Base-by-base conservation (phyloP, 2,113 vertebrate genomes). In the Micronisus gabar region DNA sequence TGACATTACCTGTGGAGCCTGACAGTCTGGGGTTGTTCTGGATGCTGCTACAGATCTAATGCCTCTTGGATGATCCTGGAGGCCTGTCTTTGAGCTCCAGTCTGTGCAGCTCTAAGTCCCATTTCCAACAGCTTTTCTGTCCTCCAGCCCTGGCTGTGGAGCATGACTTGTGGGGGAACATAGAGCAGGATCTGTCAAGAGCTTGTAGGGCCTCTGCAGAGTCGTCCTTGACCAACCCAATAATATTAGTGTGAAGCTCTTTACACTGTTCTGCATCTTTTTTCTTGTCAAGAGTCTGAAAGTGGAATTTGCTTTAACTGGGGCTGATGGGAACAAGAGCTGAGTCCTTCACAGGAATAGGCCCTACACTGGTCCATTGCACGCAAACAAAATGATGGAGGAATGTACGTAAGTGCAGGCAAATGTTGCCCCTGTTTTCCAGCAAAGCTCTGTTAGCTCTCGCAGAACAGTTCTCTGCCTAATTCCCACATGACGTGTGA, bases 351-450 rank as follows among this genome's bases (percentile, higher is more conserved):
- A 2, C 0, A 2, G 74, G 56, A 72, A 4, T 6, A 10, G 20
- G 14, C 40, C 72, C 30, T 19, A 0, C 19, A 1, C 9, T 9
- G 76, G 1, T 13, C 22, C 67, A 7, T 19, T 47, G 21, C 53
- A 11, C 65, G n/a, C 36, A 17, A 9, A 55, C 7, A 8, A 4
- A 66, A 11, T 0, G 1, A 1, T 10, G 47, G 68, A n/a, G 68
- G 40, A 27, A 7, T 1, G 36, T 19, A 6, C 3, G 0, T 2
- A 32, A 26, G 36, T 6, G 19, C 34, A 25, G 36, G 34, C 38
- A 65, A 17, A 34, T 10, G 36, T 32, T 59, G 43, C 9, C 34
- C 29, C 29, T 63, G 8, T 53, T 68, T 73, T 32, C 86, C 55
- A 4, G 13, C 58, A 40, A 27, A 81, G 63, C 63, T 45, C 17